Percentiles rank a stretch among this genome's conserved stretches.
phyloP scores from a whole-genome alignment of 2,797 vertebrate genomes.

The Gastrophryne carolinensis region DNA sequence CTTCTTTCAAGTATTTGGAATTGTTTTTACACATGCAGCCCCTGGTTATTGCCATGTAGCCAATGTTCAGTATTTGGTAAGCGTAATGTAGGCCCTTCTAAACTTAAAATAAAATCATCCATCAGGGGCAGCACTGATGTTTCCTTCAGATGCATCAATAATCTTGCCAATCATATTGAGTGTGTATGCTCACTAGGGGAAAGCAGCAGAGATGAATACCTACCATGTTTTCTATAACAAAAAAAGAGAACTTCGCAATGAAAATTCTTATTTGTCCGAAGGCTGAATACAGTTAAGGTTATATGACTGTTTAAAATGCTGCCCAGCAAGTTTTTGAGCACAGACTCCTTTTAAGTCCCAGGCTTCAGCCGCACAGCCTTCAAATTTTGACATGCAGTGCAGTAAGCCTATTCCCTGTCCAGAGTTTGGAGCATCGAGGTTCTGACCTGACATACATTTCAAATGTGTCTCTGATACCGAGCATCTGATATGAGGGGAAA shows the following conservation, averaged over 20 bases:
- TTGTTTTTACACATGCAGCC: not conserved
- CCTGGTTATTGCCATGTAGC: constrained; percentile 11
- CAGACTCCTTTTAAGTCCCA: constrained; percentile 50
- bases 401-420: constrained; percentile 49
- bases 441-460: constrained; percentile 51
- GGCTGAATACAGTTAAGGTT: constrained; percentile 47
- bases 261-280: constrained; percentile 53
- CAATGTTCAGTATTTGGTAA: constrained; percentile 13
- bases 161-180: constrained; percentile 49
- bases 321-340: constrained; percentile 46
- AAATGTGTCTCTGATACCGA: constrained; percentile 39
- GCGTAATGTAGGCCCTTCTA: constrained; percentile 28
- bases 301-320: constrained; percentile 49
- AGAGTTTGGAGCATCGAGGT: constrained; percentile 47
- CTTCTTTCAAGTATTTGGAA: not conserved
- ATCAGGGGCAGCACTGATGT: constrained; percentile 30
- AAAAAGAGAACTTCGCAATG: constrained; percentile 47
- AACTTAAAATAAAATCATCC: constrained; percentile 38
- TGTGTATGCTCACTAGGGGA: constrained; percentile 44
- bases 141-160: constrained; percentile 49
- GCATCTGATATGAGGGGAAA: constrained; percentile 20
- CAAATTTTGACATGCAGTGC: constrained; percentile 46
- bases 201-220: constrained; percentile 39
- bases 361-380: constrained; percentile 41
- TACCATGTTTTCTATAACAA: constrained; percentile 43